phyloP scores from a whole-genome alignment of 1,140 invertebrate genomes.

The Anthonomus grandis region DNA sequence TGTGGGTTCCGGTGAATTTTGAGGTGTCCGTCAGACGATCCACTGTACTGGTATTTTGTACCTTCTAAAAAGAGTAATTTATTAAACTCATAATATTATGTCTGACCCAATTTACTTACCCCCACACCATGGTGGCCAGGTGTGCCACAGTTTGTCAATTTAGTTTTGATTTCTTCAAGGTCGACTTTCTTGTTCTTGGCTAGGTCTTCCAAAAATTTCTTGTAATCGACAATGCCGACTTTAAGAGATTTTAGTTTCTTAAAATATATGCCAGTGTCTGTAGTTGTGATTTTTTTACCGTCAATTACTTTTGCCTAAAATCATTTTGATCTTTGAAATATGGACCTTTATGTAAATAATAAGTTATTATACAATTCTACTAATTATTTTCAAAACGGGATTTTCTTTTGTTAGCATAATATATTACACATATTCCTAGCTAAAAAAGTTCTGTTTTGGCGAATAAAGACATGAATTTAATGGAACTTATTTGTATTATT shows the following conservation, averaged over 20 bases:
- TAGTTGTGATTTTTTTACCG: conserved; percentile 65
- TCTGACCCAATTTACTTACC: conserved; percentile 34
- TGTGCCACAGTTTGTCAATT: conserved; percentile 54
- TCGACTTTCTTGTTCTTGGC: conserved; percentile 58
- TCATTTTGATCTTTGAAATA: neutral
- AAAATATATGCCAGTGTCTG: conserved; percentile 66
- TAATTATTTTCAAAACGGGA: too few species aligned
- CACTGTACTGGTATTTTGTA: conserved; percentile 66
- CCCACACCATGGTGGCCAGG: conserved; percentile 50
- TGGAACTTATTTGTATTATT: too few species aligned
- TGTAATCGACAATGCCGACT: conserved; percentile 54
- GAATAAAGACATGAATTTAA: too few species aligned
- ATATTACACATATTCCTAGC: too few species aligned
- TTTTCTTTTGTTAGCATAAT: too few species aligned
- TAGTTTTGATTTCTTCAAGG: conserved; percentile 54
- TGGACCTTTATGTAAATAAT: neutral
- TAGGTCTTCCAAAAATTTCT: conserved; percentile 58
- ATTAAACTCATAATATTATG: neutral
- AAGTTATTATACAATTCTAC: too few species aligned
- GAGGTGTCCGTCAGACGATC: conserved; percentile 84
- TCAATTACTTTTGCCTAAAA: conserved; percentile 64
- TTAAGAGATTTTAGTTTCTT: conserved; percentile 62
- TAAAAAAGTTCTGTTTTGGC: too few species aligned
- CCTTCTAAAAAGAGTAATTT: conserved; percentile 24
- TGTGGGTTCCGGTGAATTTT: conserved; percentile 89